Evolutionary conservation across 2,888 invertebrate genomes (phyloP), one percentile per base, ranked within the genome.

Genomic region (Tachina grossa): DNA sequence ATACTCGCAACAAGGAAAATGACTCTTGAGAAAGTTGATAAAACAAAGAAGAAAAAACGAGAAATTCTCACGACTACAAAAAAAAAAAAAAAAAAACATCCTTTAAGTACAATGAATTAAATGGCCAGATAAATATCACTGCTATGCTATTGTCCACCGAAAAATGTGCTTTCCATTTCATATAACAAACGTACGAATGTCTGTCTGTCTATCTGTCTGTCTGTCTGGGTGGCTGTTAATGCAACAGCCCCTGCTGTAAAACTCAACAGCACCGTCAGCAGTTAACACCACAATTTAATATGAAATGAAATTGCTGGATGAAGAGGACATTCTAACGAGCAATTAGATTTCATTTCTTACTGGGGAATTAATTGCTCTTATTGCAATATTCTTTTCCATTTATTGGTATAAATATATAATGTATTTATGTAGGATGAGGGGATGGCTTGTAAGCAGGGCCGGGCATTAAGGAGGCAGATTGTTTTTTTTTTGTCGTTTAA

Each of bases 301-400:
- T 88, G 89, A 89, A 89, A 88, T 89, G 31, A 31, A 31, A 31
- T 31, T 31, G 31, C 31, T 88, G 80, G 63, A 14, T 69, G 63
- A 49, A 39, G 51, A 63, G 84, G 86, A 84, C 78, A 86, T 79
- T 66, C 91, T 91, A 91, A 91, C 91, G 91, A 90, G 92, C 91
- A 91, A 91, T 91, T 91, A 91, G 92, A 91, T 91, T 91, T 91
- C 92, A 91, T 91, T 91, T 90, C 90, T 89, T 90, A 88, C 89
- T 89, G 88, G 91, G 92, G 92, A 91, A 91, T 91, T 91, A 91
- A 91, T 91, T 91, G 91, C 89, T 83, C 83, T 86, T 83, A 72
- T 77, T 72, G 80, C 88, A 88, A 88, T 89, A 81, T 80, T 74
- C 49, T 59, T 59, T 81, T 45, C 43, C n/a, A 61, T 61, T 51